Conservation (phyloP, 2,888 invertebrate genomes). For the Pocota personata region DNA sequence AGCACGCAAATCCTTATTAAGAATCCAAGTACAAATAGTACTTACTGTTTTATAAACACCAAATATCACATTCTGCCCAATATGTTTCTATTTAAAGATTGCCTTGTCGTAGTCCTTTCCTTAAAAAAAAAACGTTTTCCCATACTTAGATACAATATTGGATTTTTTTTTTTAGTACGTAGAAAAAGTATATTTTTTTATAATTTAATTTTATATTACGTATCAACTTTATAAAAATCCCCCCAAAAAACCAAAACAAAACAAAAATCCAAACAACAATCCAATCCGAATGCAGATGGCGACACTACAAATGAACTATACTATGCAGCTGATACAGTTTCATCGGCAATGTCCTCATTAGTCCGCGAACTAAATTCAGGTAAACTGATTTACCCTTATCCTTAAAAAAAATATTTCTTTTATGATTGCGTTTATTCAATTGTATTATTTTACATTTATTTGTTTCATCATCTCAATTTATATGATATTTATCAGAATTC, state of each 20-base stretch:
- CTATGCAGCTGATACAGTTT: slow-evolving; percentile 98
- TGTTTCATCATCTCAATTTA: slow-evolving; percentile 9
- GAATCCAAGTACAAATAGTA: too few species aligned
- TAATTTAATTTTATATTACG: slow-evolving; percentile 56
- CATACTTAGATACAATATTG: neutral
- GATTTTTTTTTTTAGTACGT: neutral
- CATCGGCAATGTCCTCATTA: slow-evolving; percentile 98
- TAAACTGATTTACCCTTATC: slow-evolving; percentile 78
- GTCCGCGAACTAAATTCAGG: slow-evolving; percentile 98
- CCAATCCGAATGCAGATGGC: slow-evolving; percentile 48
- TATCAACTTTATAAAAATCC: slow-evolving; percentile 30
- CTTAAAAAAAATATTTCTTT: slow-evolving; percentile 12
- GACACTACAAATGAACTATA: slow-evolving; percentile 93
- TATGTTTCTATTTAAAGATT: neutral
- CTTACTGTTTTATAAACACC: too few species aligned
- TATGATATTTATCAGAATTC: slow-evolving; percentile 24
- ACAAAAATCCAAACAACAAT: slow-evolving; percentile 33
- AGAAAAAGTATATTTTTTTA: slow-evolving; percentile 24
- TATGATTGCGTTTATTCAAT: neutral
- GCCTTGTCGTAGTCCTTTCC: neutral
- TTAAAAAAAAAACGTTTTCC: neutral
- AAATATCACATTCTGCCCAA: slow-evolving; percentile 12
- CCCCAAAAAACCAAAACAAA: slow-evolving; percentile 13
- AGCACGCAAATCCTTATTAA: too few species aligned
- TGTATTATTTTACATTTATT: slow-evolving; percentile 5